Percentiles rank a stretch among this genome's conserved stretches.
These are phyloP conservation scores for Somateria mollissima DNA, from an alignment of 2,797 vertebrate genomes.

Conservation along the genomic window DNA sequence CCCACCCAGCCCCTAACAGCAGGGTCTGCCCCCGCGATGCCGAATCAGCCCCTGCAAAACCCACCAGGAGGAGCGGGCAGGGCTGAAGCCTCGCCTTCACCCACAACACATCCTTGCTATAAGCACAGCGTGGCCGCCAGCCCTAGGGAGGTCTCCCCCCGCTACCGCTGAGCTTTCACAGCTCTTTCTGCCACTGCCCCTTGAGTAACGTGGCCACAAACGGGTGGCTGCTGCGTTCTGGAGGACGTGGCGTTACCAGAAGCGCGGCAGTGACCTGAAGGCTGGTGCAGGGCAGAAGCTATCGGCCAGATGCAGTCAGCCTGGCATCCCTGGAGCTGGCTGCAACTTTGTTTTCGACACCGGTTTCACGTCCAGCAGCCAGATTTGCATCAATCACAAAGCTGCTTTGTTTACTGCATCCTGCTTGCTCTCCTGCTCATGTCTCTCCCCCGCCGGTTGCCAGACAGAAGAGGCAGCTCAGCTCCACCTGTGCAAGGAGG, in stretches of 20 bases:
- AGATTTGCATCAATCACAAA: neutral
- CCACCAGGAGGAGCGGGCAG: neutral
- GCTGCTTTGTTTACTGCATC: neutral
- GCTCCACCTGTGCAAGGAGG: neutral
- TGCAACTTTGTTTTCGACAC: neutral
- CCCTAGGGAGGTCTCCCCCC: neutral
- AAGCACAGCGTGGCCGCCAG: rapidly evolving
- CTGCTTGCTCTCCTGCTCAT: neutral
- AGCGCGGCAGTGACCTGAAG: neutral
- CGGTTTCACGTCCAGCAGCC: neutral
- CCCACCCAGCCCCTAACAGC: neutral
- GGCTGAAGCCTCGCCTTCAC: neutral
- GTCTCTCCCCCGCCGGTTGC: neutral
- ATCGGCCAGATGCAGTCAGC: neutral
- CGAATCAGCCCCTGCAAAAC: neutral
- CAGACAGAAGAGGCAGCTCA: neutral
- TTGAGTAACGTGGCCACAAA: neutral
- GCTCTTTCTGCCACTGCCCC: neutral
- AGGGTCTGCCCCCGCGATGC: neutral
- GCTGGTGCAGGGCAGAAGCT: neutral
- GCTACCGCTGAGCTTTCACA: rapidly evolving
- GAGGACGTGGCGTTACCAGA: neutral
- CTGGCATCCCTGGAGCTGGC: neutral
- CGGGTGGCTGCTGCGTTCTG: neutral
- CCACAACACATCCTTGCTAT: neutral